Conservation (phyloP, 2,888 invertebrate species). For the Morinoia aosen region DNA sequence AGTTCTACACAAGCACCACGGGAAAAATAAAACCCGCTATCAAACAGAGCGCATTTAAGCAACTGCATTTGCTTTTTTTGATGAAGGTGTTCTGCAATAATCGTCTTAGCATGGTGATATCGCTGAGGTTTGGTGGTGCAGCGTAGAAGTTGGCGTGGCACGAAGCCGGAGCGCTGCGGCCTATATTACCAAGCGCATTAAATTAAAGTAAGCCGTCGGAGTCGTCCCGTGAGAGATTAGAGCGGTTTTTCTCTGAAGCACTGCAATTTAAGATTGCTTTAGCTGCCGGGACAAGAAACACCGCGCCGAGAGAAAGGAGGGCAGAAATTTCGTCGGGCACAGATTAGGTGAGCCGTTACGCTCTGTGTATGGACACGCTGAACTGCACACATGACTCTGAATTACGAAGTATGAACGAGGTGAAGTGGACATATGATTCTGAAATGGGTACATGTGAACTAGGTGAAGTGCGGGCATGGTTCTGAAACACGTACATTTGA, state of each 20-base stretch:
- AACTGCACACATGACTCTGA: too few relatives aligned
- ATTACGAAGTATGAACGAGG: too few relatives aligned
- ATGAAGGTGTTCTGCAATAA: background rate
- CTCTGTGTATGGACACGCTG: background rate
- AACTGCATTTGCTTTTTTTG: background rate
- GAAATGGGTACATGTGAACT: too few relatives aligned
- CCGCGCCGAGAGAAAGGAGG: background rate
- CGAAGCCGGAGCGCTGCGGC: background rate
- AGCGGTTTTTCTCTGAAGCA: conserved; percentile 35
- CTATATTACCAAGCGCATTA: conserved; percentile 34
- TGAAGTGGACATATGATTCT: too few relatives aligned
- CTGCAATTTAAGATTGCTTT: conserved; percentile 47
- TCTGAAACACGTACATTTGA: too few relatives aligned
- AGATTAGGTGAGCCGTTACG: background rate
- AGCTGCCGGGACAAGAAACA: background rate
- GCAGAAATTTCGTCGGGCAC: background rate
- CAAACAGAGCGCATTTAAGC: background rate
- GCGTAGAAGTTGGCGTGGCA: background rate
- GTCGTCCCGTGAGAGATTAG: conserved; percentile 46
- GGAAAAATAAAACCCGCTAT: background rate
- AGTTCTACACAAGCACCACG: background rate
- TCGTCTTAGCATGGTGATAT: background rate
- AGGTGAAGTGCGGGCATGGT: too few relatives aligned
- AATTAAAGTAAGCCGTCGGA: conserved; percentile 33
- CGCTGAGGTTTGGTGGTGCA: background rate